These are phyloP conservation scores for Apomyelois bistriatella DNA, from an alignment of 2,888 invertebrate genomes.

Conservation along the genomic window DNA sequence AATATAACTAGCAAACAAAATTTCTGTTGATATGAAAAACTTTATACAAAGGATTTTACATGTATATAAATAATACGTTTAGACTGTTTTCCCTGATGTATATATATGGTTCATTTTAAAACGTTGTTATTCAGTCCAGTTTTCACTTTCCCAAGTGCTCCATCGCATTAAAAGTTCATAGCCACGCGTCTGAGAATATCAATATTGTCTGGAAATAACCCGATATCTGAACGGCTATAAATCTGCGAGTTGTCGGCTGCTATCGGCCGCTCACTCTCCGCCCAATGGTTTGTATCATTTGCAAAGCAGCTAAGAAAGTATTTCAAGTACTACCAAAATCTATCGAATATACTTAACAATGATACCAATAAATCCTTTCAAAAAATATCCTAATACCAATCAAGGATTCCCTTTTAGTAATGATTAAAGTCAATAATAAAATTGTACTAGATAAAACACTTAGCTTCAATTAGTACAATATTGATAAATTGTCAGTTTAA, in stretches of 20 bases:
- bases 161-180: slow-evolving; percentile 66
- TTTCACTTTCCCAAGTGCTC: slow-evolving; percentile 44
- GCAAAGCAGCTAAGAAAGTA: slow-evolving; percentile 72
- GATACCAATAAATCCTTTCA: background rate
- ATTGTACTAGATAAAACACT: no score
- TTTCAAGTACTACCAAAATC: slow-evolving; percentile 39
- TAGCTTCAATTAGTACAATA: slow-evolving; percentile 6
- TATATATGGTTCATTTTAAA: no score
- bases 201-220: slow-evolving; percentile 68
- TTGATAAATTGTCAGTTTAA: slow-evolving; percentile 12
- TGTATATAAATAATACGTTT: no score
- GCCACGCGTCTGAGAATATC: slow-evolving; percentile 65
- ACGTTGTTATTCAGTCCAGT: background rate
- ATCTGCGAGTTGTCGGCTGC: slow-evolving; percentile 71
- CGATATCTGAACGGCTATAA: slow-evolving; percentile 62
- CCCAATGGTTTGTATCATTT: slow-evolving; percentile 76
- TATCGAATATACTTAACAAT: background rate
- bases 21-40: no score
- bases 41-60: no score
- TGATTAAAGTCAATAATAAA: no score
- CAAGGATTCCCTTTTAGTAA: background rate
- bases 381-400: background rate
- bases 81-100: no score
- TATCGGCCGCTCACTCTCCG: slow-evolving; percentile 69
- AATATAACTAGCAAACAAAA: no score